Conservation (phyloP, 30 jellyfish, hydroid and myxozoan species). For the Aurelia sp. region DNA sequence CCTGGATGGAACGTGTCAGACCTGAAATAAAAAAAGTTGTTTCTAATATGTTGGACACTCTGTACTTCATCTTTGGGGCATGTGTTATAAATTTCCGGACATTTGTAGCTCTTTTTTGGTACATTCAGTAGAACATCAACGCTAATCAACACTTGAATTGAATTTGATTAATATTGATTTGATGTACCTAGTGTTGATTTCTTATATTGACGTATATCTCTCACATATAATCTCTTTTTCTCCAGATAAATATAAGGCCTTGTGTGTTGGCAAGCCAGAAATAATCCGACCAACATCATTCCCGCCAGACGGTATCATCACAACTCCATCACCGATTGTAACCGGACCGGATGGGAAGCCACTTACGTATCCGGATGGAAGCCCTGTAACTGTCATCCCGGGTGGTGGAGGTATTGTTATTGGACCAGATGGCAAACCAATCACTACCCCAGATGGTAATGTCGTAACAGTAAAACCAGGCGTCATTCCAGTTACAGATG, state of each 20-base stretch:
- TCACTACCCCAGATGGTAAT: slow-evolving; percentile 12
- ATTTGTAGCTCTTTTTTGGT: too few species aligned
- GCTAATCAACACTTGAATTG: too few species aligned
- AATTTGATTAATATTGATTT: background rate
- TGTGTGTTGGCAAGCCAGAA: slow-evolving; percentile 91
- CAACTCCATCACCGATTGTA: slow-evolving; percentile 73
- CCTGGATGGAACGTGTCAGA: too few species aligned
- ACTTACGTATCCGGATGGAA: background rate
- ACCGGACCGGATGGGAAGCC: slow-evolving; percentile 42
- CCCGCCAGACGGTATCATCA: slow-evolving; percentile 75
- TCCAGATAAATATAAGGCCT: slow-evolving; percentile 78
- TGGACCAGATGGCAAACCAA: slow-evolving; percentile 43
- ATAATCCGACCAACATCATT: slow-evolving; percentile 64
- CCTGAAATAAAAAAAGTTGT: too few species aligned
- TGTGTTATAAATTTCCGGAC: too few species aligned
- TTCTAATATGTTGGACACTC: too few species aligned
- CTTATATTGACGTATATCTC: background rate
- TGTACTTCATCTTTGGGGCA: too few species aligned
- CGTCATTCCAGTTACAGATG: slow-evolving; percentile 34
- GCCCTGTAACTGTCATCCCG: background rate
- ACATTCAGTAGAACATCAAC: too few species aligned
- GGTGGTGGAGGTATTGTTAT: background rate
- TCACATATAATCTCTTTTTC: background rate
- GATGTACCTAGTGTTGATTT: background rate
- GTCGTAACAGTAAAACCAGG: slow-evolving; percentile 33